Base-by-base conservation (phyloP, 2,797 vertebrate genomes). In the Bovichtus variegatus region DNA sequence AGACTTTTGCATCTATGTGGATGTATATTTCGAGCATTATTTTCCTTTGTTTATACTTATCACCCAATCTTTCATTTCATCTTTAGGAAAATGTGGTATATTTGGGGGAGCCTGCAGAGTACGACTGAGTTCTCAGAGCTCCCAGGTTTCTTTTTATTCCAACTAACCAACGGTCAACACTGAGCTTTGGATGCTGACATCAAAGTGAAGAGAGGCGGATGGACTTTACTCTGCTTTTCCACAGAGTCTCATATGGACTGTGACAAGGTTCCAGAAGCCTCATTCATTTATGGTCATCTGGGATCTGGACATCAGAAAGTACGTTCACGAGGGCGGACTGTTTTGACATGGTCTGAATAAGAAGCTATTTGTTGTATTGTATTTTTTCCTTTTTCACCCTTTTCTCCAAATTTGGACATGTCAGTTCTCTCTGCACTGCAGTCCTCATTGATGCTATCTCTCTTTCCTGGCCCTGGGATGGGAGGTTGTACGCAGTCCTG, bases 1-100 rank as follows among this genome's bases (percentile, higher is more conserved):
- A 21, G 31, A 55, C 18, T 19, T 8, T 10, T 16, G 13, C 15
- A 36, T 19, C 8, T 31, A 9, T 46, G 25, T 15, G 15, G n/a
- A 34, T 34, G 16, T 50, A 9, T 47, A 15, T 44, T 21, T 21
- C 58, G 2, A 55, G 4, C 41, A 47, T 64, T 3, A 8, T 23
- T 36, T 44, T 15, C 2, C 55, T 55, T 19, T 34, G 4, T 29
- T 41, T 36, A 5, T 60, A 25, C 23, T 47, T 7, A 47, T 36
- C 13, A 57, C 2, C 12, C 0, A 29, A 25, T 27, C 19, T 23
- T 65, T 61, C 64, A 0, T 77, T 76, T 71, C 36, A 4, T 74
- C 55, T 72, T 5, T 78, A 96, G 95, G 94, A 92, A 55, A 94
- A 87, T 3, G 85, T 93, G 60, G 87, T 86, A 0, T 66, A 89